phyloP scores from a whole-genome alignment of 1,140 invertebrate genomes.

The Bemisia tabaci region DNA sequence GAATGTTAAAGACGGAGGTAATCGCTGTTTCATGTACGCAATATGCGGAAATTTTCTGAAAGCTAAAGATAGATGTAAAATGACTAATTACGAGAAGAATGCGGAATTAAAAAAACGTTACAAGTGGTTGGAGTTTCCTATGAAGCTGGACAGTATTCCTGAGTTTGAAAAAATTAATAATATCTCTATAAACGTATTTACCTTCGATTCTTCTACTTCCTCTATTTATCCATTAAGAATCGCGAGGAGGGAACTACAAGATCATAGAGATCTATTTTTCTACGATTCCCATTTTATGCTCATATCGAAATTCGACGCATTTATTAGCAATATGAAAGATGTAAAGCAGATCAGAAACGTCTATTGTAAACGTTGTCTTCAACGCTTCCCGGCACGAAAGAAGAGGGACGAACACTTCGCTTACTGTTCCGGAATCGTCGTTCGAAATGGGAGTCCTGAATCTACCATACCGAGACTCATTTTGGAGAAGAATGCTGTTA shows the following conservation, averaged over 20 bases:
- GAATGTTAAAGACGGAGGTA: not conserved
- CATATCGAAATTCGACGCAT: not conserved
- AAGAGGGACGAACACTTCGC: not conserved
- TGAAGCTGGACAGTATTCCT: not conserved
- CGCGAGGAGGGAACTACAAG: not conserved
- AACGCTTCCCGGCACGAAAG: not conserved
- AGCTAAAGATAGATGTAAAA: not conserved
- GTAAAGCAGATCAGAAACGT: not conserved
- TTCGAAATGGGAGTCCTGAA: not conserved
- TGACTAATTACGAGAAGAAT: not conserved
- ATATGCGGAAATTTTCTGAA: not conserved
- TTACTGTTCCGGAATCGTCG: not conserved
- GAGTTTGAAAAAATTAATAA: not conserved
- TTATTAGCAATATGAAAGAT: not conserved
- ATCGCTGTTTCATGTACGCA: not conserved
- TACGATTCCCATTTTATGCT: not conserved
- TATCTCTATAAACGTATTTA: not conserved
- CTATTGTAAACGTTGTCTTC: not conserved
- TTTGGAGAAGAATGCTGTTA: not conserved
- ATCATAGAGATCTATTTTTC: not conserved
- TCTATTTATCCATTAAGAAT: not conserved
- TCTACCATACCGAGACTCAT: not conserved
- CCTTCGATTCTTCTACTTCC: not conserved
- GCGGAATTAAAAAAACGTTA: not conserved
- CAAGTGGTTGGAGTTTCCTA: not conserved